Base-by-base conservation (phyloP, 2,888 invertebrate genomes). In the Omphaloscelis lunosa region DNA sequence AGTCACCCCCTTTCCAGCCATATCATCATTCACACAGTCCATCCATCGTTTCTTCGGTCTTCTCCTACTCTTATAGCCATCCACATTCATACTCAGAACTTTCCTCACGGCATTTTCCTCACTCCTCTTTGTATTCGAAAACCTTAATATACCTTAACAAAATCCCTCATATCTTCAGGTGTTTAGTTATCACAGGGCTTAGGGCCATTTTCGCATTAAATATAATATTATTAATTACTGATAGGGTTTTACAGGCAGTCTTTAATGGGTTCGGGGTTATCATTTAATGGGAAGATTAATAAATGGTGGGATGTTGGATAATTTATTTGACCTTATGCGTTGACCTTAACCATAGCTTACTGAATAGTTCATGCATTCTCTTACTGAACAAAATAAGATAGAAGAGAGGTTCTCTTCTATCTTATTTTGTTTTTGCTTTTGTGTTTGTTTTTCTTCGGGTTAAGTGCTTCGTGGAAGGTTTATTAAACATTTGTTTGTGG, bases 201-300 rank as follows among this genome's bases (percentile, higher is more conserved):
- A 58, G 7, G 3, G 8, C 15, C 59, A 69, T 27, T 77, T 72
- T 66, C 15, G 15, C 29, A 27, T n/a, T n/a, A n/a, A n/a, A n/a
- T n/a, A n/a, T n/a, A n/a, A 51, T 34, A 76, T 76, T 45, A 58
- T 62, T 41, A 29, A 41, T 3, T 27, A 27, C 17, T n/a, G 20
- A 15, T 17, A 58, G 27, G 11, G 51, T n/a, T 72, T 20, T 27
- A 73, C 3, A 48, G 53, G 41, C 29, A 27, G 29, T 2, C 20
- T 11, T 66, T 68, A 78, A 72, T 67, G 58, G 58, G 20, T 58
- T 67, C 20, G 6, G 48, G 62, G 56, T 27, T 80, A 80, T 67
- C 56, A 6, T 29, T 29, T 34, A 39, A 39, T 73, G 29, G 39
- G n/a, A 72, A 65, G 27, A 63, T 69, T 68, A 61, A 53, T 27